phyloP scores from a whole-genome alignment of 2,797 vertebrate species.

The Paedocypris micromegethes region DNA sequence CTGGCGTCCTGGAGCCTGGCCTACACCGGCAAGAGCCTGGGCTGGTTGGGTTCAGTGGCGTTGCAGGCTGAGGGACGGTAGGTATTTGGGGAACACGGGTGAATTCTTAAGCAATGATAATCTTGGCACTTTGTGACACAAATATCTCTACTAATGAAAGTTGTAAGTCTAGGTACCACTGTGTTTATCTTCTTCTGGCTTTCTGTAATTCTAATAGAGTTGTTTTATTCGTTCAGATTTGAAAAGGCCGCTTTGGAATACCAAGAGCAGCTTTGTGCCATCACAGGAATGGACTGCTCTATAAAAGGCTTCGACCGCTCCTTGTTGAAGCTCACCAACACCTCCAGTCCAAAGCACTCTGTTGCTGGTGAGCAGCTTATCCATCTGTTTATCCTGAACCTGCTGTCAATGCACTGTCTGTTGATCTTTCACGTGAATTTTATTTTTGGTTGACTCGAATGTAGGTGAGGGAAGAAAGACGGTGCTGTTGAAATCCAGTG shows the following conservation, averaged over 20 bases:
- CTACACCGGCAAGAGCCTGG: conserved; percentile 78
- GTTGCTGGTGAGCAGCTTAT: conserved; percentile 71
- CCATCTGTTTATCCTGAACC: background rate
- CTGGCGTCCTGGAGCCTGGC: conserved; percentile 85
- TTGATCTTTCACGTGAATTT: too few relatives aligned
- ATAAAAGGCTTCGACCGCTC: conserved; percentile 79
- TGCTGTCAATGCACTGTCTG: too few relatives aligned
- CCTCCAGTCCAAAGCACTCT: conserved; percentile 86
- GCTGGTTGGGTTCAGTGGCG: conserved; percentile 88
- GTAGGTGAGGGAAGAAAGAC: conserved; percentile 88
- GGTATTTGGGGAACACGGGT: conserved; percentile 35
- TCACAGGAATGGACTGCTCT: conserved; percentile 89
- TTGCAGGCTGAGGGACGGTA: conserved; percentile 94
- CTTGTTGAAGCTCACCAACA: conserved; percentile 76
- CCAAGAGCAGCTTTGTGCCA: conserved; percentile 90
- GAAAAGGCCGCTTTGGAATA: conserved; percentile 93
- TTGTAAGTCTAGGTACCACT: too few relatives aligned
- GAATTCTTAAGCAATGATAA: too few relatives aligned
- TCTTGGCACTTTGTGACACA: too few relatives aligned
- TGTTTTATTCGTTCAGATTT: conserved; percentile 71
- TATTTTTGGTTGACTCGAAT: background rate
- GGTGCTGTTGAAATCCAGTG: conserved; percentile 82
- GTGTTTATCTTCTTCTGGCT: background rate
- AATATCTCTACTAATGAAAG: too few relatives aligned
- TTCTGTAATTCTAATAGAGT: background rate